Base-by-base conservation (phyloP, 2,888 invertebrate species). In the Drosophila kambysellisi region DNA sequence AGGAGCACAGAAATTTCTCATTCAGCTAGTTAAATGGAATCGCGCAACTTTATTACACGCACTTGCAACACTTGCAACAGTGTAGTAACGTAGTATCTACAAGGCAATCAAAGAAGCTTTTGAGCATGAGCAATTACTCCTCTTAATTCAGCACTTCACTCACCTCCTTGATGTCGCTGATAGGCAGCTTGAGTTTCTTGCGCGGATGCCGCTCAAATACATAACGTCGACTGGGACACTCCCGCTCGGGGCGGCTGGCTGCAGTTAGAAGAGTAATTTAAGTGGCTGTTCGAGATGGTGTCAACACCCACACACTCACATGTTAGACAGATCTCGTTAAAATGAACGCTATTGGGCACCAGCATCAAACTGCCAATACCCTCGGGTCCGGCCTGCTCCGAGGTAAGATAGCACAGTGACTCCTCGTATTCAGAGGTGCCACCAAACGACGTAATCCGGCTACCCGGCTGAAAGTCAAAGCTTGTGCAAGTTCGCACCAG, bases 401-500 rank as follows among this genome's bases (percentile, higher is more conserved):
- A 94, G 0, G 97, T 97, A 76, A 98, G 93, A 92, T 97, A 97
- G 91, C 98, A 98, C 20, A 96, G 96, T 15, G 97, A 97, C 91
- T 98, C 97, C 90, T 98, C 98, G 91, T 97, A 97, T 90, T 97
- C 97, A 1, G 97, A 96, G 76, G 95, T 95, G 9, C 96, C 96
- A 79, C 96, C 97, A 88, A 96, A 97, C 0, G 96, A 96, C 39
- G 97, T 96, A 78, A 97, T 97, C 46, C 97, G 94, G 79, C 96
- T 96, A 66, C 98, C 98, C 0, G 98, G 97, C 93, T 97, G 97
- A 91, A 98, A 98, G 93, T 98, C 98, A 82, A 98, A 97, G 52
- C 97, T 98, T 74, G 96, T 96, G 92, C 98, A 98, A 2, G 96
- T 95, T 78, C 97, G 95, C 29, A 97, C 97, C 54, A 97, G 94